phyloP scores from a whole-genome alignment of 2,113 vertebrate genomes.

The Clarias macrocephalus region DNA sequence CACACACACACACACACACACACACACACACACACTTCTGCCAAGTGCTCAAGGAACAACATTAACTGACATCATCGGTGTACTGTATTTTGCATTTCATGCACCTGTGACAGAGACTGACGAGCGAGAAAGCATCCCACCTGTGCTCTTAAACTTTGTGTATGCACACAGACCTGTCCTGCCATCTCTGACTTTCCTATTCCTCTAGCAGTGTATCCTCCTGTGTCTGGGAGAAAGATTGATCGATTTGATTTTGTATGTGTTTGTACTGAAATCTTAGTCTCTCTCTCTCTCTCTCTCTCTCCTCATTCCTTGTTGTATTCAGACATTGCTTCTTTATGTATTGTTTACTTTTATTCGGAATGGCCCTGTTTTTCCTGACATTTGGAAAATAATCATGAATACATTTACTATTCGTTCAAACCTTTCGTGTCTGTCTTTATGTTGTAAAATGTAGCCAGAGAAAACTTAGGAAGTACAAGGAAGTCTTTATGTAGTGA shows the following conservation, averaged over 20 bases:
- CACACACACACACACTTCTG: constrained; percentile 29
- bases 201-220: constrained; percentile 57
- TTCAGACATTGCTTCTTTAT: constrained; percentile 45
- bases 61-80: constrained; percentile 62
- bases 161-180: constrained; percentile 50
- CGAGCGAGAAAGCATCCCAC: constrained; percentile 57
- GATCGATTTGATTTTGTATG: constrained; percentile 47
- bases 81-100: constrained; percentile 62
- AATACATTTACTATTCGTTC: constrained; percentile 53
- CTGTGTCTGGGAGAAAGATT: constrained; percentile 54
- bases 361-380: constrained; percentile 17
- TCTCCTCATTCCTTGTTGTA: constrained; percentile 32
- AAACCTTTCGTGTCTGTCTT: constrained; percentile 34
- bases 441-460: not conserved
- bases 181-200: constrained; percentile 37
- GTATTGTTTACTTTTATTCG: constrained; percentile 43
- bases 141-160: constrained; percentile 53
- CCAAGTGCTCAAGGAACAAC: constrained; percentile 54
- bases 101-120: constrained; percentile 65
- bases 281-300: constrained; percentile 32
- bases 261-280: constrained; percentile 54
- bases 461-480: not conserved
- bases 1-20: not conserved
- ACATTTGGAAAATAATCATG: constrained; percentile 33
- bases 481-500: too few relatives aligned